A percentile compares a stretch with the other conserved stretches of the same genome.
phyloP scores from a whole-genome alignment of 2,888 invertebrate genomes.

The Nymphalis polychloros region DNA sequence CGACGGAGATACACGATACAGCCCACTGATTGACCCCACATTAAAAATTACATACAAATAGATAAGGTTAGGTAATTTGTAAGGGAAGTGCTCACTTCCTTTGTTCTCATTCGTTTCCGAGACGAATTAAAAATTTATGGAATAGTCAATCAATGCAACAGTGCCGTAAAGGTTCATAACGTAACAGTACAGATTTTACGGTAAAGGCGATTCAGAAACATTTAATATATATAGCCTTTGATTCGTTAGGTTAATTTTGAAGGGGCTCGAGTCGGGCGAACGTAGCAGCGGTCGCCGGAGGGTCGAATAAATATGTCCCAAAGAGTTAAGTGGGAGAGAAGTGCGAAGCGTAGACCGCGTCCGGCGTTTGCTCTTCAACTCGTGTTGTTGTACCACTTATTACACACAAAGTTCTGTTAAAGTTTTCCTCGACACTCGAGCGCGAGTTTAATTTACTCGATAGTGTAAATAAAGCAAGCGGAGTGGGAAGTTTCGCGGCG shows the following conservation, averaged over 20 bases:
- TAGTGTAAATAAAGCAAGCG: constrained; percentile 82
- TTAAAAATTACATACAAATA: constrained; percentile 81
- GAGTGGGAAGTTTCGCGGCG: constrained; percentile 77
- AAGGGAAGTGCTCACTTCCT: constrained; percentile 62
- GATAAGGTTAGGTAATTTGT: constrained; percentile 66
- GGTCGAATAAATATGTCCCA: constrained; percentile 83
- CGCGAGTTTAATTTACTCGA: constrained; percentile 82
- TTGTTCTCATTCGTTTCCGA: constrained; percentile 71
- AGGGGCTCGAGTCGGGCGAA: constrained; percentile 58
- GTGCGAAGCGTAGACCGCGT: constrained; percentile 78
- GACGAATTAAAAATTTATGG: constrained; percentile 72
- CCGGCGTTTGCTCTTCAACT: constrained; percentile 82
- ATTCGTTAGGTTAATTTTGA: constrained; percentile 78
- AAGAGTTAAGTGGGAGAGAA: constrained; percentile 81
- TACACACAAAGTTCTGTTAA: constrained; percentile 82
- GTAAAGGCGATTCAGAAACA: constrained; percentile 59
- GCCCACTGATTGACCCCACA: constrained; percentile 81
- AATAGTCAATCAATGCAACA: constrained; percentile 61
- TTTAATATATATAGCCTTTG: constrained; percentile 72
- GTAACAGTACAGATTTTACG: constrained; percentile 58
- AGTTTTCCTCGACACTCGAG: constrained; percentile 80
- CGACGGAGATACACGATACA: constrained; percentile 79
- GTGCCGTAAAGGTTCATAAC: constrained; percentile 66
- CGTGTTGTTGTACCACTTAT: constrained; percentile 83
- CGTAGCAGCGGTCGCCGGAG: constrained; percentile 75